phyloP scores from a whole-genome alignment of 2,797 vertebrate species.

The Halcyon smyrnensis region DNA sequence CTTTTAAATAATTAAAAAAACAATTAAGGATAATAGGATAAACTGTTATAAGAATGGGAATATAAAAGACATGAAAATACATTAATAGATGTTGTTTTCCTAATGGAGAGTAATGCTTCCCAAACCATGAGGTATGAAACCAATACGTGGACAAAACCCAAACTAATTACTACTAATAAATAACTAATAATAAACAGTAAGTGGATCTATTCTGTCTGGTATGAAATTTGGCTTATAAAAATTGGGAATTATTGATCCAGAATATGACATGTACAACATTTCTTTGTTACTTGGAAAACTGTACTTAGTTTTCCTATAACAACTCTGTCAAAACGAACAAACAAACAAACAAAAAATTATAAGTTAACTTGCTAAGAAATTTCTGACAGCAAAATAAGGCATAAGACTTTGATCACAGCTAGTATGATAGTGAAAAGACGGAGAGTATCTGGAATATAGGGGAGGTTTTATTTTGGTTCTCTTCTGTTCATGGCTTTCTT shows the following conservation, averaged over 20 bases:
- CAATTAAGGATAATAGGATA: background rate
- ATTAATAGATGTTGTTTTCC: background rate
- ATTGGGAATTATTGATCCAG: background rate
- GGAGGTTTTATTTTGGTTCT: background rate
- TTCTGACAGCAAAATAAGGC: background rate
- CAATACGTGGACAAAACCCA: background rate
- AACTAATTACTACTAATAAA: background rate
- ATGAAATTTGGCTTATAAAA: background rate
- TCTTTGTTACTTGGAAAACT: background rate
- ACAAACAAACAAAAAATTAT: background rate
- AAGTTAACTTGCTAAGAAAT: background rate
- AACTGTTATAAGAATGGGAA: background rate
- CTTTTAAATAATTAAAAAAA: background rate
- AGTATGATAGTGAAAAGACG: background rate
- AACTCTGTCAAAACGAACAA: background rate
- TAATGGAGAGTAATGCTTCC: background rate
- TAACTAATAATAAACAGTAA: too few species aligned
- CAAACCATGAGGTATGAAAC: background rate
- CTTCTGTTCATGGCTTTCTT: background rate
- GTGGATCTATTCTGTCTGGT: background rate
- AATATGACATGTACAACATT: background rate
- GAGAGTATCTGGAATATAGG: background rate
- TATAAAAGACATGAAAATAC: background rate
- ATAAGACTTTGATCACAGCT: background rate
- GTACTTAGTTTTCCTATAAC: background rate